These are phyloP conservation scores for Rhopalosiphum nymphaeae DNA, from an alignment of 2,888 invertebrate genomes.

Conservation along the genomic window DNA sequence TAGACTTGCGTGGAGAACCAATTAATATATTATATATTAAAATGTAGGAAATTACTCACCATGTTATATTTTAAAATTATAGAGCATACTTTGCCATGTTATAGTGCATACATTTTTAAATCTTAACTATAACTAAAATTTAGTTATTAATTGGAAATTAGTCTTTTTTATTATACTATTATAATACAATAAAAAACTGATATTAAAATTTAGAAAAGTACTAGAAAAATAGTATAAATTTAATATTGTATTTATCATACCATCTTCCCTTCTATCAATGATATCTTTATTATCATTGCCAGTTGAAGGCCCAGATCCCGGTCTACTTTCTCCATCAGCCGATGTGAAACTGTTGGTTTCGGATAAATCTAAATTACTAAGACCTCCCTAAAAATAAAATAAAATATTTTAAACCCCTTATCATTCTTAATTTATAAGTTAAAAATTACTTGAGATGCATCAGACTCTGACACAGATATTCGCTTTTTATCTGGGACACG, in stretches of 20 bases:
- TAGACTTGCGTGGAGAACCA: not conserved
- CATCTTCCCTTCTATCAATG: constrained; percentile 64
- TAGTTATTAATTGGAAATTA: not conserved
- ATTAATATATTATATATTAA: not conserved
- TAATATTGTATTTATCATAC: constrained; percentile 41
- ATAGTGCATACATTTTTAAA: not conserved
- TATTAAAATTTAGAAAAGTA: not conserved
- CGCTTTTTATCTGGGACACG: constrained; percentile 81
- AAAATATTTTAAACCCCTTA: not conserved
- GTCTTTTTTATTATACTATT: not conserved
- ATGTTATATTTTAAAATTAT: not conserved
- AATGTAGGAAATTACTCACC: not conserved
- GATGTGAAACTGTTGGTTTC: constrained; percentile 58
- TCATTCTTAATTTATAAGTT: not conserved
- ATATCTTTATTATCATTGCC: constrained; percentile 66
- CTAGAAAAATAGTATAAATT: not conserved
- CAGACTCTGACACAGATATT: constrained; percentile 57
- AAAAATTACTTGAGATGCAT: constrained; percentile 60
- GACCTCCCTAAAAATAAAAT: constrained; percentile 50
- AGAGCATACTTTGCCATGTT: not conserved
- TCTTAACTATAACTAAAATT: not conserved
- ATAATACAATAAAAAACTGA: not conserved
- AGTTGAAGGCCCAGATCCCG: constrained; percentile 64
- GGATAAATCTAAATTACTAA: constrained; percentile 62
- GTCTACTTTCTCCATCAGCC: constrained; percentile 64